These are phyloP conservation scores for Yponomeuta plumbellus DNA, from an alignment of 2,888 invertebrate species.

Conservation along the genomic window DNA sequence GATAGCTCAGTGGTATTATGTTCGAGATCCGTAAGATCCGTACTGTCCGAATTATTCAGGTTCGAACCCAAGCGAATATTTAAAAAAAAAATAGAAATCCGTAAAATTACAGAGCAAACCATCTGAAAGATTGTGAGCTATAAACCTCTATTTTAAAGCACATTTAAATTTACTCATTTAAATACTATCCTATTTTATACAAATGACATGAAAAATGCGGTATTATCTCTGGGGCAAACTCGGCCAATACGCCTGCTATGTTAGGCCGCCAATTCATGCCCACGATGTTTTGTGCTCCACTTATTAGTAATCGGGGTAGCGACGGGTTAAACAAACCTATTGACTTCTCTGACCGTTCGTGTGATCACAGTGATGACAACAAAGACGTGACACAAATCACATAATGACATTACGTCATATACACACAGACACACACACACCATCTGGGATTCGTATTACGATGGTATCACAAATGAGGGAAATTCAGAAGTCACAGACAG, in stretches of 20 bases:
- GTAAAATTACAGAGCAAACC: neutral
- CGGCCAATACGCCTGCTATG: too few relatives aligned
- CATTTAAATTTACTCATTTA: neutral
- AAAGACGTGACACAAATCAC: slow-evolving; percentile 28
- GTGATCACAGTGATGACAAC: neutral
- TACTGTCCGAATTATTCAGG: too few relatives aligned
- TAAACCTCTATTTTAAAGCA: neutral
- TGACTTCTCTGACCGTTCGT: neutral
- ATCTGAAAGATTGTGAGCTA: neutral
- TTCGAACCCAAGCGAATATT: too few relatives aligned
- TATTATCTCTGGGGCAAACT: too few relatives aligned
- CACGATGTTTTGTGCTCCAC: neutral
- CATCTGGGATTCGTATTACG: slow-evolving; percentile 43
- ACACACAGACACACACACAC: too few relatives aligned
- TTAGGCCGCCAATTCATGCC: neutral
- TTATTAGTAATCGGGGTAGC: neutral
- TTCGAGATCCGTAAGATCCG: too few relatives aligned
- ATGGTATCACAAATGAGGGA: slow-evolving; percentile 6
- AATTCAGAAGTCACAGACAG: neutral
- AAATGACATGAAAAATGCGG: too few relatives aligned
- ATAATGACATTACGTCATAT: slow-evolving; percentile 51
- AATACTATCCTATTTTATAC: neutral
- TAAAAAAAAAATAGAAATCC: too few relatives aligned
- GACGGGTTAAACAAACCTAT: neutral
- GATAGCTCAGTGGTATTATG: too few relatives aligned